Percentiles rank a stretch among this genome's conserved stretches.
phyloP scores from a whole-genome alignment of 2,113 vertebrate genomes.

The Prochilodus magdalenae region DNA sequence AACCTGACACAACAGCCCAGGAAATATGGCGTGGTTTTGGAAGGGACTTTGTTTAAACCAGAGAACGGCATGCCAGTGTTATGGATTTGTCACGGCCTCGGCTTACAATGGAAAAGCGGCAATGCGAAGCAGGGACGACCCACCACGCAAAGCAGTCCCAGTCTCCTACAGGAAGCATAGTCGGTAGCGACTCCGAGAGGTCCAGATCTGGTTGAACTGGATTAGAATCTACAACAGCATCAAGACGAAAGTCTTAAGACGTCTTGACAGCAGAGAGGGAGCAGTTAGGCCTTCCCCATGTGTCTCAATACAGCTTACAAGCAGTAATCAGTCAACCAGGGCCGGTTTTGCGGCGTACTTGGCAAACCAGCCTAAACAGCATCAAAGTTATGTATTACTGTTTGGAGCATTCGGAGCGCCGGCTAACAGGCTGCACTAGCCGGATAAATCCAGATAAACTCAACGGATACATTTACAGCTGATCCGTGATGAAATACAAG shows the following conservation, averaged over 20 bases:
- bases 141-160: not conserved
- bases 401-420: not conserved
- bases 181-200: not conserved
- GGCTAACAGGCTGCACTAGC: not conserved
- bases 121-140: not conserved
- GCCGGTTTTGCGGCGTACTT: not conserved
- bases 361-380: not conserved
- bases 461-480: not conserved
- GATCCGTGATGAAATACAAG: not conserved
- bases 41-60: constrained; percentile 5
- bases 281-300: not conserved
- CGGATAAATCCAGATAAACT: not conserved
- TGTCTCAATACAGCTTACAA: no score
- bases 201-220: not conserved
- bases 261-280: not conserved
- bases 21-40: constrained; percentile 15
- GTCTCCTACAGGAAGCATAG: not conserved
- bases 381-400: constrained; percentile 13
- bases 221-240: not conserved
- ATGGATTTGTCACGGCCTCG: not conserved
- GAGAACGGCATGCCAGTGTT: not conserved
- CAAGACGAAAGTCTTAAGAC: not conserved
- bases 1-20: constrained; percentile 30
- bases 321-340: no score
- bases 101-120: not conserved